Base-by-base conservation (phyloP, 2,888 invertebrate genomes). In the Laspeyria flexula region DNA sequence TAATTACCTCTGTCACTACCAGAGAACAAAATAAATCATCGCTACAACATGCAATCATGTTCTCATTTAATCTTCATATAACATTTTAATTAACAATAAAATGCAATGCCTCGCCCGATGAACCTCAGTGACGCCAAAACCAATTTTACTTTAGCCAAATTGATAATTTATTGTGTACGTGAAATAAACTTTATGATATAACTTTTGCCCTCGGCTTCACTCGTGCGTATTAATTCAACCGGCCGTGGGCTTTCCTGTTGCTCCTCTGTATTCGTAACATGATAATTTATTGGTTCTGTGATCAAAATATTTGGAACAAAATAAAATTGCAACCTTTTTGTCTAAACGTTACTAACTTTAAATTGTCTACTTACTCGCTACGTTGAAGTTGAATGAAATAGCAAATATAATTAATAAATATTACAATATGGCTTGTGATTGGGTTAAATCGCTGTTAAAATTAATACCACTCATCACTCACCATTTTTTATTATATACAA, bases 141-240 rank as follows among this genome's bases (percentile, higher is more conserved):
- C 37, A 48, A 56, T 63, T 55, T 50, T 40, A 45, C 38, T 40
- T 29, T 6, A 37, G 6, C 41, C 38, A 43, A 63, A 64, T 52
- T 38, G 46, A 47, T 53, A 44, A 43, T 44, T 48, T 45, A 49
- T 13, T 50, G 47, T 43, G 50, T 35, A 50, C 43, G 43, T 34
- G 35, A 43, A 54, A 63, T 56, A 48, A 64, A 64, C 43, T 54
- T 42, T 51, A 60, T 48, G 35, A 43, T 27, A 27, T 37, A 11
- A 21, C 21, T 37, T 37, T 11, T 37, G 37, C 4, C 18, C 37
- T 18, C 37, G 21, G 7, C 6, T 18, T 6, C 21, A 16, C 21
- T 21, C 12, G 37, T 16, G 21, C 21, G 21, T 37, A 21, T 9
- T 18, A 37, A 37, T 10, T 21, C 37, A 37, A 18, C 18, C n/a